Evolutionary conservation across 2,888 invertebrate genomes (phyloP), one percentile per base, ranked within the genome.

Genomic region (Gortyna flavago): DNA sequence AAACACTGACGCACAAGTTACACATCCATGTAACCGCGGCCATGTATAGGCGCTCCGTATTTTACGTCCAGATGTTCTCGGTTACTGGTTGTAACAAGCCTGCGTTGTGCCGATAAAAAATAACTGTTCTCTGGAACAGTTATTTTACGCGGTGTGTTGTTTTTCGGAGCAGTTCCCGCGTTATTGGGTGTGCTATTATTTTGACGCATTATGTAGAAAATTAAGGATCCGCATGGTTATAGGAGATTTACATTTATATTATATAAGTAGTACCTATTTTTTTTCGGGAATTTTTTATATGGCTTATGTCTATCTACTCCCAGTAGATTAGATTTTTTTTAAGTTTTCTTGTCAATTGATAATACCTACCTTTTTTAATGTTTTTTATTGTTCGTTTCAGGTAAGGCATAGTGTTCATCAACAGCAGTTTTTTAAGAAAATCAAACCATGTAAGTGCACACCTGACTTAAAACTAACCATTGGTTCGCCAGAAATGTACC

Each of bases 51-150:
- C 73, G 67, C 84, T 83, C 81, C 87, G 88, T 91, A 91, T 91
- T 88, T 92, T 87, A 90, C 87, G 87, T 81, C 84, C 86, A 86
- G 88, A 87, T 86, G 89, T 87, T 89, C 88, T 84, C 79, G 80
- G 89, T 87, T 88, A 90, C 85, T 79, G 88, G 77, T 74, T 75
- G 84, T 85, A 81, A 80, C 79, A 77, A 77, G 83, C 80, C 83
- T 87, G 89, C 80, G 85, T 85, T 81, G 85, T 79, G 76, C 72
- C 89, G 90, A 91, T 91, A 91, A 91, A 91, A 91, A 91, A 89
- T 91, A 91, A 91, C 90, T 85, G 86, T 87, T 88, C 84, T 80
- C 75, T 64, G 65, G 62, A 80, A 80, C 80, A 71, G 78, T 74
- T 76, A 79, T 79, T 85, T 81, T 75, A 65, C 73, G 59, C 32